phyloP scores from a whole-genome alignment of 2,113 vertebrate species.

The Menidia beryllina region DNA sequence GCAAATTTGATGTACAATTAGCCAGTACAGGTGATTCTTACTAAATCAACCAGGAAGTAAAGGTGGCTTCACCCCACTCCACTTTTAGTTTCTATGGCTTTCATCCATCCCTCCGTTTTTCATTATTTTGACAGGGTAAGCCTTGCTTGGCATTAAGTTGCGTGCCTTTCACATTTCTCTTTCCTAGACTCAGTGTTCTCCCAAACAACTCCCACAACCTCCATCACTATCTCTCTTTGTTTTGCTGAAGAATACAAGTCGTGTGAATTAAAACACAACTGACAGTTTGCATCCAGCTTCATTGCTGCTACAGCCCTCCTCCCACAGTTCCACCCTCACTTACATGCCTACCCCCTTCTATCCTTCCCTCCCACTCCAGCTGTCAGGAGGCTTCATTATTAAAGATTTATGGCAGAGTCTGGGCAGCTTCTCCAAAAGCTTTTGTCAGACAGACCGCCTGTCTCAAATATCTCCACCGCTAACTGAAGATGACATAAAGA shows the following conservation, averaged over 20 bases:
- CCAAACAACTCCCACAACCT: constrained; percentile 12
- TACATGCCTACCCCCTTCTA: constrained; percentile 5
- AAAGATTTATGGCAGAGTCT: constrained; percentile 79
- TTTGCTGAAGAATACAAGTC: constrained; percentile 65
- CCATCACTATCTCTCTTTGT: constrained; percentile 44
- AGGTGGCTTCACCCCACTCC: not conserved
- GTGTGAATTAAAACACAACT: constrained; percentile 71
- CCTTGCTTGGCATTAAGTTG: constrained; percentile 34
- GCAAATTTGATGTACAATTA: not conserved
- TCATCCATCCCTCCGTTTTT: constrained; percentile 18
- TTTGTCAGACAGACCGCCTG: constrained; percentile 78
- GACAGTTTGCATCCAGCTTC: constrained; percentile 73
- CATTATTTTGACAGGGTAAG: constrained; percentile 10
- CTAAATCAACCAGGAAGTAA: constrained; percentile 28
- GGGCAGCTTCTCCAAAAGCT: constrained; percentile 77
- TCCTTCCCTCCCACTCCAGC: constrained; percentile 56
- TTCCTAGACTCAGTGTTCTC: constrained; percentile 8
- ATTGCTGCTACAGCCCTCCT: constrained; percentile 40
- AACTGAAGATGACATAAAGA: constrained; percentile 73
- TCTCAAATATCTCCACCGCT: constrained; percentile 73
- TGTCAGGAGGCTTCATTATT: constrained; percentile 81
- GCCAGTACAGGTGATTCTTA: not conserved
- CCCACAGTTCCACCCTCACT: constrained; percentile 51
- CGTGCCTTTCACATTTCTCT: constrained; percentile 43
- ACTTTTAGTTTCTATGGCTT: constrained; percentile 24